Evolutionary conservation across 2,888 invertebrate species (phyloP), one percentile per base, ranked within the genome.

Genomic region (Resseliella maxima): DNA sequence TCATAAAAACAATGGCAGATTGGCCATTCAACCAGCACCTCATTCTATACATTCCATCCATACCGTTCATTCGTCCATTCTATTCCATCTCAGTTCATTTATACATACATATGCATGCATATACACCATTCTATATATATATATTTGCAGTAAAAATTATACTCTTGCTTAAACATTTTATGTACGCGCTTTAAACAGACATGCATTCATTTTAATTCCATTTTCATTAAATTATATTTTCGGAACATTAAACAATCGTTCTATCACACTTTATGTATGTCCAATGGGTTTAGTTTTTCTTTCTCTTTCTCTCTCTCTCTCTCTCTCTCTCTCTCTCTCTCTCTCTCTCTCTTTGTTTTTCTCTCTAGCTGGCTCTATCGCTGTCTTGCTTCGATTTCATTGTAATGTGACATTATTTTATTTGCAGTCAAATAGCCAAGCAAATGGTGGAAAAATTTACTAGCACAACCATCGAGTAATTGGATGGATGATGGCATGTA

Each of bases 201-300:
- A 72, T 72, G 72, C 72, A 72, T 72, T 72, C 72, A 72, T 72
- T 72, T 72, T 72, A 72, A 72, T 72, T 72, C 72, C 72, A 72
- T 72, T 72, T 72, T 72, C 72, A 72, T 72, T 27, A 72, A 72
- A 72, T 72, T 72, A 21, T 31, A 72, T 72, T 72, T 72, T 72
- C 72, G 72, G 72, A 72, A 72, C 72, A 72, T 72, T 72, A 31
- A 72, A 72, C 35, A 31, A 0, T 31, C 27, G n/a, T n/a, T n/a
- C n/a, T n/a, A n/a, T n/a, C n/a, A n/a, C n/a, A n/a, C n/a, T n/a
- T n/a, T n/a, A n/a, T n/a, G n/a, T n/a, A n/a, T n/a, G n/a, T n/a
- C n/a, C n/a, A n/a, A n/a, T n/a, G n/a, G n/a, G n/a, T n/a, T n/a
- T n/a, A n/a, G n/a, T 31, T 72, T 72, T 31, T 72, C 31, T 59